phyloP scores from a whole-genome alignment of 2,797 vertebrate species.

The Tokudaia muenninki region DNA sequence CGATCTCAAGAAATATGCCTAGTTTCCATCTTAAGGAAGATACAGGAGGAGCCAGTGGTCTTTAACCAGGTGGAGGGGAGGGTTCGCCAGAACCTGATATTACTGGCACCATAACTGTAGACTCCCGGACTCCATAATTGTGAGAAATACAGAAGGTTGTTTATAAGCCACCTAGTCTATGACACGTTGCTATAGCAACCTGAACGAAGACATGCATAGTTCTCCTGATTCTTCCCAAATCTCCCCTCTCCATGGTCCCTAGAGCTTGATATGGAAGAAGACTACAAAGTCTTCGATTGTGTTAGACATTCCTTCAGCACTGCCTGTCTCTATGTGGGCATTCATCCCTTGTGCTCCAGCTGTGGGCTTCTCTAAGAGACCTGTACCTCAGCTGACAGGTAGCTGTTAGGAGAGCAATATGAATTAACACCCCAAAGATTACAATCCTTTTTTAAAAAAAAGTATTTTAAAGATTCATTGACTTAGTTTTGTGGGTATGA shows the following conservation, averaged over 20 bases:
- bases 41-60: background rate
- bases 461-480: background rate
- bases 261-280: background rate
- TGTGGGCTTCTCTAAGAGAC: background rate
- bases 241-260: fast-evolving
- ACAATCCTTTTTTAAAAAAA: background rate
- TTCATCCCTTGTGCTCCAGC: background rate
- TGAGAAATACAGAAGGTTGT: background rate
- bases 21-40: background rate
- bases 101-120: background rate
- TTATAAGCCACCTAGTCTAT: background rate
- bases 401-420: background rate
- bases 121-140: background rate
- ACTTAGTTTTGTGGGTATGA: too few relatives aligned
- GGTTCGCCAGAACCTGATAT: background rate
- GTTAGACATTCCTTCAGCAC: fast-evolving
- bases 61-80: too few relatives aligned
- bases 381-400: background rate
- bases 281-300: background rate
- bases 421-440: background rate
- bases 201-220: background rate
- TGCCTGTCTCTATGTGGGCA: background rate
- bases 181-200: background rate
- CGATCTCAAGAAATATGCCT: background rate
- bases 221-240: background rate